Evolutionary conservation across 2,888 invertebrate genomes (phyloP), one percentile per base, ranked within the genome.

Genomic region (Sussaba pulchella): DNA sequence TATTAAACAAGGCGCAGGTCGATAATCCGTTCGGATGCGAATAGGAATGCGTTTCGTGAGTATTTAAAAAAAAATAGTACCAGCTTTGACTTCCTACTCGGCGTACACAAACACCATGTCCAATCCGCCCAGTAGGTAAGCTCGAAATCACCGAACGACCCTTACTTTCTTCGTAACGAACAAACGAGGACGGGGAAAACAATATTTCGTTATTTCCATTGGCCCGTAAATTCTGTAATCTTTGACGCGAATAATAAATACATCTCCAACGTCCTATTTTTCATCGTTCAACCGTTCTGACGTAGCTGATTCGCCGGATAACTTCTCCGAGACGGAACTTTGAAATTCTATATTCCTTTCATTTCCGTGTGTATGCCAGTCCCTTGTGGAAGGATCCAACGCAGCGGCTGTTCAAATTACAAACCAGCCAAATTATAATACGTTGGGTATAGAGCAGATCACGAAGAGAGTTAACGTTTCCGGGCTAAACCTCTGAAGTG

Each of bases 41-140:
- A 39, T 52, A 39, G 36, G 21, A 14, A 36, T 39, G 17, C 26
- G 63, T 64, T 39, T 31, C 14, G 36, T 17, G 19, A 39, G 39
- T 52, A 36, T 52, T 52, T 67, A 39, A 21, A n/a, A n/a, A n/a
- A n/a, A n/a, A n/a, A n/a, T n/a, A n/a, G n/a, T n/a, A n/a, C n/a
- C n/a, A n/a, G n/a, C n/a, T n/a, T n/a, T n/a, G n/a, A n/a, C n/a
- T n/a, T n/a, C n/a, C n/a, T n/a, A 61, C 67, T 71, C 61, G 75
- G 67, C 61, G 61, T 61, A 39, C 71, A 21, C 67, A 52, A 47
- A 71, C 52, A 31, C 21, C 26, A 36, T 52, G 75, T 67, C 67
- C n/a, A 69, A 75, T 76, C 66, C 66, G 71, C 45, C 72, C 71
- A 19, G 31, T 47, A 43, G 39, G 74, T 45, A 39, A n/a, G n/a